Percentiles rank a stretch among this genome's conserved stretches.
These are phyloP conservation scores for Spilarctia lutea DNA, from an alignment of 2,888 invertebrate genomes.

Conservation along the genomic window DNA sequence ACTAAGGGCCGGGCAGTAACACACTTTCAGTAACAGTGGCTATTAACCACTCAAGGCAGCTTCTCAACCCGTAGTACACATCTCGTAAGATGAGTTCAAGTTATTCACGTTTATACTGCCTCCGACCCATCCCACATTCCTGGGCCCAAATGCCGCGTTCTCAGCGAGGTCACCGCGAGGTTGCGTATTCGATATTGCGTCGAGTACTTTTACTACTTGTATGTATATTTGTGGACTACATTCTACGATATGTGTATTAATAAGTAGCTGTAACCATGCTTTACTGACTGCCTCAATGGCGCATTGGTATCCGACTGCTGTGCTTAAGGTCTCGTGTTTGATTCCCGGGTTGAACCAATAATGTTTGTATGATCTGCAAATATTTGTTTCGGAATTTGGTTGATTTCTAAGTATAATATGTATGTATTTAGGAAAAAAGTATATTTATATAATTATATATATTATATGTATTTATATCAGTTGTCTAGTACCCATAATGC, in stretches of 20 bases:
- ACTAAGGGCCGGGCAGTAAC: neutral
- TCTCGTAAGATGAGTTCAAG: neutral
- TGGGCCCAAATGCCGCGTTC: constrained; percentile 48
- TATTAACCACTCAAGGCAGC: neutral
- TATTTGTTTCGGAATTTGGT: no score
- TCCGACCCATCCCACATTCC: constrained; percentile 44
- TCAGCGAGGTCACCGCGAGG: constrained; percentile 50
- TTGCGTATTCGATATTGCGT: constrained; percentile 30
- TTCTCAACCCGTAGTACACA: neutral
- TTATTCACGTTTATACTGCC: constrained; percentile 4
- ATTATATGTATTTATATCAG: no score
- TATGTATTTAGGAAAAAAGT: no score
- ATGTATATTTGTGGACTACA: neutral
- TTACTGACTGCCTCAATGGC: no score
- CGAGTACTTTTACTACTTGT: neutral
- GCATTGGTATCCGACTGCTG: no score
- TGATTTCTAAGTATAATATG: no score
- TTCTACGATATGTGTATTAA: neutral
- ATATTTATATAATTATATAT: no score
- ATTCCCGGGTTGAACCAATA: no score
- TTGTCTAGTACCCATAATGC: no score
- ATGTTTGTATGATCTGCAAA: no score
- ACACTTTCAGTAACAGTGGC: neutral
- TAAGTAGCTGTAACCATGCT: no score
- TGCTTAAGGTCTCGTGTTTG: no score